Evolutionary conservation across 2,113 vertebrate species (phyloP).

Genomic region (Lampris megalopsis): DNA sequence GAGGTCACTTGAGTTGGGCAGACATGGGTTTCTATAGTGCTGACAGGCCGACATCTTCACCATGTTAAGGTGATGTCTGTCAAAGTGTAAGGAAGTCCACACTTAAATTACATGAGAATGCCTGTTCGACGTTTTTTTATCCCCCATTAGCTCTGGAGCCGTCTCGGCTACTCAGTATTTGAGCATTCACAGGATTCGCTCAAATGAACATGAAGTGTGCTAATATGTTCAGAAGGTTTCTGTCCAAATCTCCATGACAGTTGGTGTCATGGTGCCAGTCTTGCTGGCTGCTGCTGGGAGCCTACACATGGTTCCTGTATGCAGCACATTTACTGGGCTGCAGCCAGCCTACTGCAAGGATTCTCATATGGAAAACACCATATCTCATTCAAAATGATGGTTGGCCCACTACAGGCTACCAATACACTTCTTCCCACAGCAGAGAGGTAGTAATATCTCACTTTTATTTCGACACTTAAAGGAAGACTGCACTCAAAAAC

Average conservation of each 20-base stretch:
- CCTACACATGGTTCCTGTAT: no score
- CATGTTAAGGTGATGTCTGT: conserved; percentile 29
- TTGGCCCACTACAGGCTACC: no score
- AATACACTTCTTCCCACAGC: no score
- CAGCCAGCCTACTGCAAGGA: no score
- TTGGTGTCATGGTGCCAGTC: no score
- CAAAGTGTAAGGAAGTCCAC: conserved; percentile 21
- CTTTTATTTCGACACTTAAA: no score
- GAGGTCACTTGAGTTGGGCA: conserved; percentile 62
- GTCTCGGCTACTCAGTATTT: conserved; percentile 18
- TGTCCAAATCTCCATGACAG: background rate
- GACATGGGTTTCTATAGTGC: conserved; percentile 65
- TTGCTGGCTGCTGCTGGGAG: no score
- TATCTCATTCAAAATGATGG: no score
- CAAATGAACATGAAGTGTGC: conserved; percentile 2
- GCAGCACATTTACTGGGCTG: no score
- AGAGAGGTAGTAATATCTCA: no score
- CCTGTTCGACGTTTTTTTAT: conserved; percentile 40
- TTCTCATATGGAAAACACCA: no score
- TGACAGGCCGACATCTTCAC: conserved; percentile 52
- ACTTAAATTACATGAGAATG: conserved; percentile 25
- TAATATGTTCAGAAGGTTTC: conserved; percentile 1
- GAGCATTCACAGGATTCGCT: conserved; percentile 22
- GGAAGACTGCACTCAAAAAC: no score
- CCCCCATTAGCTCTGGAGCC: background rate